These are phyloP conservation scores for Petroica traversi DNA, from an alignment of 2,113 vertebrate species.

Conservation along the genomic window DNA sequence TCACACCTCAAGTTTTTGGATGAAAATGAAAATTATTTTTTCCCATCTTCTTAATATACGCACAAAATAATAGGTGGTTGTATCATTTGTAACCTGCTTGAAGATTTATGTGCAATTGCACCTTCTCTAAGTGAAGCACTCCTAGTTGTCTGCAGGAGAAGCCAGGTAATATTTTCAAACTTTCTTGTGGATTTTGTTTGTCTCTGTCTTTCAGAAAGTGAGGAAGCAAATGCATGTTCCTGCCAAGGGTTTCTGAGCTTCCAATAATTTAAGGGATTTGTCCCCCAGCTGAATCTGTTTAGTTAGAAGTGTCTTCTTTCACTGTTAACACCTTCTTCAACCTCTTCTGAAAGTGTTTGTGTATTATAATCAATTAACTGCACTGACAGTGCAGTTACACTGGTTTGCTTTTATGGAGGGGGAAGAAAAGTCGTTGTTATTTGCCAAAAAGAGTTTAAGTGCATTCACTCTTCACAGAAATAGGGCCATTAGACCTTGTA, in stretches of 20 bases:
- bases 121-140: neutral
- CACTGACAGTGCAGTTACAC: neutral
- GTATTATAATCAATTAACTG: neutral
- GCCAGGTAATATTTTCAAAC: neutral
- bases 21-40: neutral
- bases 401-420: neutral
- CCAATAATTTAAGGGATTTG: neutral
- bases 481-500: neutral
- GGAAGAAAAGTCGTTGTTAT: neutral
- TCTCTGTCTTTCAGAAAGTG: neutral
- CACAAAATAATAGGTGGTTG: fast-evolving
- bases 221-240: neutral
- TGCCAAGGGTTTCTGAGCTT: neutral
- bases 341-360: neutral
- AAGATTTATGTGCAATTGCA: neutral
- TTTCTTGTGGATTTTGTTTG: neutral
- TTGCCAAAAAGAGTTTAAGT: neutral
- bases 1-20: neutral
- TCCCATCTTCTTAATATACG: neutral
- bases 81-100: neutral
- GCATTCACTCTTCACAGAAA: neutral
- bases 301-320: neutral
- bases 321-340: neutral
- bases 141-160: neutral
- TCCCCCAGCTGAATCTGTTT: neutral